Base-by-base conservation (phyloP, 2,113 vertebrate species). In the Cheirogaleus medius region DNA sequence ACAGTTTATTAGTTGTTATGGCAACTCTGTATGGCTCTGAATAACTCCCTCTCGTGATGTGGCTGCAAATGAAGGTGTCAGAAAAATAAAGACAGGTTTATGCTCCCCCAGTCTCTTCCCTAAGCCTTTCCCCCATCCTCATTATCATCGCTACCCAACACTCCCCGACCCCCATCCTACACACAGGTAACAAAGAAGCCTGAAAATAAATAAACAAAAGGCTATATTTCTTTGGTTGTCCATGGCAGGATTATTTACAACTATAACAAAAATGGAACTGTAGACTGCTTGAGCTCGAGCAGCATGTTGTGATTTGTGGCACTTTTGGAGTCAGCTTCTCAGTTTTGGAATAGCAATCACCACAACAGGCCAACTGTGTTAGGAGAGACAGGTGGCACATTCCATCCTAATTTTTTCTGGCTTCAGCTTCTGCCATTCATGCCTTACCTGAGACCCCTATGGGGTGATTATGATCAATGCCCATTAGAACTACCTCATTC, bases 1-100 rank as follows among this genome's bases (percentile, higher is more conserved):
- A 97, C 92, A 97, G 94, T 98, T 98, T 98, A 98, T 98, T 97
- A 98, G 98, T 99, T 98, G 98, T 99, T 98, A 99, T 98, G 98
- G 98, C 93, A 99, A 99, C 98, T 77, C 44, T 23, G 54, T 94
- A 96, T 97, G 98, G 97, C 97, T 98, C 95, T 96, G 39, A 23
- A 94, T 82, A 87, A 92, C 95, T 97, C 91, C 95, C 84, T 97
- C 96, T 81, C 73, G 6, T 47, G 69, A 95, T 93, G 91, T 98
- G 98, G 97, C 98, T 98, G 85, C 78, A 97, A 97, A 98, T 87
- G 78, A 98, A 96, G 97, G 87, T 73, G n/a, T 91, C 44, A 95
- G 95, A 49, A 37, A 92, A 98, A 97, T 85, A 92, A 97, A 98
- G 97, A 97, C 27, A 29, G 93, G 52, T 85, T 60, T 71, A 42